A percentile compares a stretch with the other conserved stretches of the same genome.
These are phyloP conservation scores for Drosophila tsacasi DNA, from an alignment of 1,140 invertebrate species.

Conservation along the genomic window DNA sequence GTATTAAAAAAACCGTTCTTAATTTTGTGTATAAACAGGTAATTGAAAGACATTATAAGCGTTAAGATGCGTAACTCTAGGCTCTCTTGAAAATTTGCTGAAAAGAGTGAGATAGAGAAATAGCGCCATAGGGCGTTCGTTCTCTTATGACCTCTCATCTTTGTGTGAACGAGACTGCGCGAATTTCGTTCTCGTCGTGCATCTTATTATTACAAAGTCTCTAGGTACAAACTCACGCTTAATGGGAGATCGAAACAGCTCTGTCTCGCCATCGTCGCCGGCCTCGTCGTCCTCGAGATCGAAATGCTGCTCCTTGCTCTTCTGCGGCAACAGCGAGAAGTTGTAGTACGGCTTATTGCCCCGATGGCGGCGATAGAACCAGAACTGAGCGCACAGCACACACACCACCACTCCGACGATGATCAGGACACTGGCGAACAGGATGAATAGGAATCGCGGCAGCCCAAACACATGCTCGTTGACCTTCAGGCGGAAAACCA, in stretches of 20 bases:
- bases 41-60: no score
- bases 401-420: conserved; percentile 70
- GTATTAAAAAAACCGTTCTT: not conserved
- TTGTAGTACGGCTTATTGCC: conserved; percentile 79
- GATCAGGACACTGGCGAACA: conserved; percentile 87
- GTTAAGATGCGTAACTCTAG: no score
- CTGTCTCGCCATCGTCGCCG: conserved; percentile 87
- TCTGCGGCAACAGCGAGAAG: conserved; percentile 85
- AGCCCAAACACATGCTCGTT: conserved; percentile 90
- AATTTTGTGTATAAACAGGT: not conserved
- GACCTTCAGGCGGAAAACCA: conserved; percentile 89
- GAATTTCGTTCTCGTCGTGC: not conserved
- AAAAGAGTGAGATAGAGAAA: no score
- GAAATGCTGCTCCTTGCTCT: conserved; percentile 76
- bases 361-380: conserved; percentile 74
- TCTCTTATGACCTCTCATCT: no score
- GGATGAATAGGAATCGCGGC: conserved; percentile 90
- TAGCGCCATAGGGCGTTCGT: no score
- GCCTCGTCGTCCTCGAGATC: conserved; percentile 86
- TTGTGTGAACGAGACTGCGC: no score
- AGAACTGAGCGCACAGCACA: conserved; percentile 76
- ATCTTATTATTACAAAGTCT: not conserved
- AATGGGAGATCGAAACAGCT: conserved; percentile 88
- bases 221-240: conserved; percentile 80
- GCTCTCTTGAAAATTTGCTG: no score